Evolutionary conservation across 2,797 vertebrate species (phyloP), one percentile per base, ranked within the genome.

Genomic region (Sternotherus odoratus): DNA sequence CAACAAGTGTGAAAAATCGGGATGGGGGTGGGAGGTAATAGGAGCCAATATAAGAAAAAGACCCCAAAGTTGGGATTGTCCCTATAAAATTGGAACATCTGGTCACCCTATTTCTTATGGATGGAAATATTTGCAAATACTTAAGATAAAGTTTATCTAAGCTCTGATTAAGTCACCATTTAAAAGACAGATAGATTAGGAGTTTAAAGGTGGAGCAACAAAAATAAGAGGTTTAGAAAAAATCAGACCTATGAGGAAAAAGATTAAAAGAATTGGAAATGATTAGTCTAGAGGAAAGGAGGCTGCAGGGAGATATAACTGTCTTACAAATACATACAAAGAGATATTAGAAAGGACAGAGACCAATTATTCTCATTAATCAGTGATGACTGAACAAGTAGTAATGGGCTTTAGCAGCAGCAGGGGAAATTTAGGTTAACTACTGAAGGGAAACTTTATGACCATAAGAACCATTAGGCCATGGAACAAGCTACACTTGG

Each of bases 181-280:
- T 92, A 56, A 75, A 17, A 92, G 53, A 36, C 66, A 79, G 36
- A 79, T 4, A 30, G 12, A 77, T 51, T 56, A 80, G 28, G 78
- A 19, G 39, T 80, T 56, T 53, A 80, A 86, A 66, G 10, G 5
- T 15, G 4, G 91, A 6, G 30, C 28, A 81, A 36, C n/a, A 91
- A 95, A 89, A 93, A n/a, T 26, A 3, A 80, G 28, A 79, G 8
- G 90, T 89, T 83, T n/a, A 88, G 49, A 9, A 81, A 81, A 69
- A 93, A 83, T 24, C 33, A 54, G 57, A 79, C 4, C 57, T 19
- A 3, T 26, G 63, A 54, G 15, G 23, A 80, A 92, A 86, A 78
- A 6, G 16, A 74, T 74, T 50, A 15, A 43, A 94, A 92, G 54
- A 63, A 5, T 2, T 16, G 2, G 10, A 51, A 88, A 13, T 74